Evolutionary conservation across 1,140 invertebrate genomes (phyloP), one percentile per base, ranked within the genome.

Genomic region (Sycophaga agraensis): DNA sequence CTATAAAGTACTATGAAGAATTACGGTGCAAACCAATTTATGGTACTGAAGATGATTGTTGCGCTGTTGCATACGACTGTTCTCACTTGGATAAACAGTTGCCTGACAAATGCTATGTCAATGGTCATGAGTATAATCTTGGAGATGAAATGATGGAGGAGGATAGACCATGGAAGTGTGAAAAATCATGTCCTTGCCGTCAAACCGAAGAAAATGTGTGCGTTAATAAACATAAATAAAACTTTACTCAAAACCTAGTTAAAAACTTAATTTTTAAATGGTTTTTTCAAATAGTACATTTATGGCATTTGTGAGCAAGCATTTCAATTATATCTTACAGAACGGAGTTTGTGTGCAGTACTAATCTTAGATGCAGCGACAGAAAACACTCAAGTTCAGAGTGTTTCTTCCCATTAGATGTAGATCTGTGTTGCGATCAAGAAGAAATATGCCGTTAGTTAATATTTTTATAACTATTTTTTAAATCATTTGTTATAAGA

Each of bases 81-180:
- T 43, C 55, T 2, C 43, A 66, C 19, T 12, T 74, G 5, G 24
- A 57, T 0, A 19, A n/a, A 0, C 58, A 63, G 48, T 56, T 58
- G 2, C n/a, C 8, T 0, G 9, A 66, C 1, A 72, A 70, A n/a
- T 74, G 70, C 42, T 71, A 74, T 16, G 58, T 53, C 12, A 73
- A 74, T 26, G 65, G 56, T 0, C 43, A 63, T 0, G 65, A 54
- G 8, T 74, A 73, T 17, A 7, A 11, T 0, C 6, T 70, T 0
- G 68, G 68, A 0, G 69, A 73, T 0, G 0, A 3, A 3, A 19
- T 74, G 3, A 70, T 9, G n/a, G 7, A 53, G 0, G 63, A 68
- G 34, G 71, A 74, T 24, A 8, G 12, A 11, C 0, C 12, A 0
- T 66, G 64, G 45, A 60, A 64, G 34, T 73, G 68, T 12, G 65